phyloP scores from a whole-genome alignment of 1,140 invertebrate genomes.

The Camponotus vicinus region DNA sequence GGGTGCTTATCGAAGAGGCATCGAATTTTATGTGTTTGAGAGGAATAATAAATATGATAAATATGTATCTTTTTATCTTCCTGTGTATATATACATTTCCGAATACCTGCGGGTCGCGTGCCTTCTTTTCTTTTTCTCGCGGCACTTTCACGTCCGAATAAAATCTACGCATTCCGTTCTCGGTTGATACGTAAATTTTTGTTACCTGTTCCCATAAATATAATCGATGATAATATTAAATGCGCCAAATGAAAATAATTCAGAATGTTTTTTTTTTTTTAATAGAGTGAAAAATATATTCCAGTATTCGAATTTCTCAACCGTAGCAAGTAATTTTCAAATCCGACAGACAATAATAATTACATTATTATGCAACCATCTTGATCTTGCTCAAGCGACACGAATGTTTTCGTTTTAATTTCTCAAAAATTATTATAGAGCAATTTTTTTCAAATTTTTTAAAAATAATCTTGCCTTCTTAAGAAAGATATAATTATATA shows the following conservation, averaged over 20 bases:
- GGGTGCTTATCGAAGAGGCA: conserved; percentile 47
- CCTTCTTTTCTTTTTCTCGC: background rate
- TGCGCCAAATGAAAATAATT: background rate
- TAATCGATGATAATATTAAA: conserved; percentile 6
- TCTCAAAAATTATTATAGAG: background rate
- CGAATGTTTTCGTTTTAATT: background rate
- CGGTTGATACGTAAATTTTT: conserved; percentile 3
- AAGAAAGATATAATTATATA: no score
- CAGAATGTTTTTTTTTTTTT: background rate
- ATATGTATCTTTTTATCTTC: conserved; percentile 38
- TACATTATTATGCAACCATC: conserved; percentile 4
- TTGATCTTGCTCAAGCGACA: conserved; percentile 17
- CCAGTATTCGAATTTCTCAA: background rate
- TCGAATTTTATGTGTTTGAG: conserved; percentile 38
- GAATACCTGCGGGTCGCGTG: conserved; percentile 16
- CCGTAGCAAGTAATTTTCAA: background rate
- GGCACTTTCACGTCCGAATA: conserved; percentile 58
- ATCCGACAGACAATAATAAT: conserved; percentile 11
- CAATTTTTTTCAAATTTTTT: no score
- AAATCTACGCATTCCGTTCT: conserved; percentile 24
- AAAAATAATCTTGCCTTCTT: no score
- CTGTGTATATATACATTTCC: conserved; percentile 10
- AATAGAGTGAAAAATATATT: background rate
- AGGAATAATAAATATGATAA: conserved; percentile 42
- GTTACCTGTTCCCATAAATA: conserved; percentile 14